Percentiles rank a stretch among this genome's conserved stretches.
phyloP scores from a whole-genome alignment of 2,888 invertebrate species.

The Orthosia gracilis region DNA sequence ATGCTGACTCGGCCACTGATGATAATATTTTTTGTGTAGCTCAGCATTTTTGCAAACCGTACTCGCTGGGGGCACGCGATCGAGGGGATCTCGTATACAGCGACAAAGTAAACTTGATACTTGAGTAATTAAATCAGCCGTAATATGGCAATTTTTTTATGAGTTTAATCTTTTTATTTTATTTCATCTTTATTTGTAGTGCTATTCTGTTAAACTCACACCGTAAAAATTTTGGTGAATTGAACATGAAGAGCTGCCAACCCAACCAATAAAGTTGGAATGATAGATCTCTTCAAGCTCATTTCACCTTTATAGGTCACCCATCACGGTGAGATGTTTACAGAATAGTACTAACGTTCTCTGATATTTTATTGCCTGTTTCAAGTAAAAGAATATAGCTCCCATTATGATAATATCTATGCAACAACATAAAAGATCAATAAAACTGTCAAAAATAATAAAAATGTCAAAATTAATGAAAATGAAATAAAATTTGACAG shows the following conservation, averaged over 20 bases:
- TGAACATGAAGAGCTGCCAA: too few species aligned
- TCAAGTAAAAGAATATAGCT: background rate
- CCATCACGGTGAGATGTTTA: too few species aligned
- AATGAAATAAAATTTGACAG: slow-evolving; percentile 26
- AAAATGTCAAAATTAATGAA: slow-evolving; percentile 30
- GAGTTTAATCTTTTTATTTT: background rate
- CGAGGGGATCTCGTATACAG: slow-evolving; percentile 67
- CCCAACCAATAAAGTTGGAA: too few species aligned
- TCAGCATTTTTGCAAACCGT: slow-evolving; percentile 77
- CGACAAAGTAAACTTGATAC: slow-evolving; percentile 66
- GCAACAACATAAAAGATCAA: slow-evolving; percentile 1
- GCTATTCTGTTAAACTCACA: too few species aligned
- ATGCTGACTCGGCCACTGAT: slow-evolving; percentile 60
- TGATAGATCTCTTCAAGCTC: too few species aligned
- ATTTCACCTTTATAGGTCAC: too few species aligned
- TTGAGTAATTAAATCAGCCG: slow-evolving; percentile 66
- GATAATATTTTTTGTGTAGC: slow-evolving; percentile 71
- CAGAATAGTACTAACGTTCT: background rate
- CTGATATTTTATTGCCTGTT: background rate
- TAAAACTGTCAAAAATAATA: slow-evolving; percentile 41
- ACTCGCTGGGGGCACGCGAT: slow-evolving; percentile 72
- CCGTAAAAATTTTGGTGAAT: too few species aligned
- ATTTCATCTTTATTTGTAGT: background rate
- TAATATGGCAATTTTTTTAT: background rate
- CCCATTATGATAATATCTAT: slow-evolving; percentile 16